Evolutionary conservation across 2,797 vertebrate genomes (phyloP).

Genomic region (Dendrocincla tyrannina): DNA sequence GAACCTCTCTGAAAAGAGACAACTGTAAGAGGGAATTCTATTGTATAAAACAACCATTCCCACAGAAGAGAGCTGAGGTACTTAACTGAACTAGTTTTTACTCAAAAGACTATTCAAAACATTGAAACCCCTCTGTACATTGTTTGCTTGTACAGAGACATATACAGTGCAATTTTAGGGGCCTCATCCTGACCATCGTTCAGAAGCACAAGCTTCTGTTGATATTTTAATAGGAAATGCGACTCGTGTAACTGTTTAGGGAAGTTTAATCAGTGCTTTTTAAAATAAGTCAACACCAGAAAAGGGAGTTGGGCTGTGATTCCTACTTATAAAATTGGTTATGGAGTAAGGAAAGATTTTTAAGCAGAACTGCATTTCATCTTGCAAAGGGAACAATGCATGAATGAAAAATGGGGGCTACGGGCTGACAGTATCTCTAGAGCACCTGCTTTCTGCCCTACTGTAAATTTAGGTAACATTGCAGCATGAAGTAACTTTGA

Average conservation of each 20-base stretch:
- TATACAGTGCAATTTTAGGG: not conserved
- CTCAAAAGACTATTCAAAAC: constrained; percentile 33
- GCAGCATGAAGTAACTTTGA: constrained; percentile 16
- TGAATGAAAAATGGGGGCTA: not conserved
- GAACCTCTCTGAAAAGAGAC: constrained; percentile 52
- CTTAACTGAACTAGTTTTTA: constrained; percentile 30
- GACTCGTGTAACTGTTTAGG: not conserved
- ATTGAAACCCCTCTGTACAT: not conserved
- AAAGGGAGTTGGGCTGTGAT: not conserved
- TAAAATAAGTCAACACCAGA: not conserved
- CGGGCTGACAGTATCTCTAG: constrained; percentile 10
- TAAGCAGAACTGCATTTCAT: not conserved
- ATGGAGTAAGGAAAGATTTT: not conserved
- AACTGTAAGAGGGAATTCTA: constrained; percentile 40
- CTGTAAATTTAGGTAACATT: constrained; percentile 33
- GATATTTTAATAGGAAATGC: not conserved
- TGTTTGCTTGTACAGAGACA: not conserved
- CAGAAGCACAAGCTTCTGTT: not conserved
- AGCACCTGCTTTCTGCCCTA: constrained; percentile 15
- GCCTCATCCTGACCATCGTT: not conserved
- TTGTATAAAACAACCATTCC: constrained; percentile 36
- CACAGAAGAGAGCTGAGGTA: constrained; percentile 3
- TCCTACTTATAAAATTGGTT: not conserved
- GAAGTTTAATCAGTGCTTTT: not conserved
- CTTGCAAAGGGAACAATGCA: not conserved